Evolutionary conservation across 2,888 invertebrate genomes (phyloP).

Genomic region (Orthosia gothica): DNA sequence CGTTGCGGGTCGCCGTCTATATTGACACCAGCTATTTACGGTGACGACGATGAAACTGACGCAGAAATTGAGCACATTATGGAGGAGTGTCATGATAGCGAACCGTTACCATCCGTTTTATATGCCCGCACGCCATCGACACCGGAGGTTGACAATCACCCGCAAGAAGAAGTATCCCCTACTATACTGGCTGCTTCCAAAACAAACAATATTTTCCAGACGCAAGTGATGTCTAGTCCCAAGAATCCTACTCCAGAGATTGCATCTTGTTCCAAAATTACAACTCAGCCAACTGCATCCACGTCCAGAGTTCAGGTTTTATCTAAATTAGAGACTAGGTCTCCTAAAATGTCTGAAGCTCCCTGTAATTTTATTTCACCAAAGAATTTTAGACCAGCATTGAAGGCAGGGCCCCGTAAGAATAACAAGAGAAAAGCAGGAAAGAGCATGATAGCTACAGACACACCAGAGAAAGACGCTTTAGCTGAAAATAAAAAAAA

Average conservation of each 20-base stretch:
- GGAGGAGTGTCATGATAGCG: constrained; percentile 14
- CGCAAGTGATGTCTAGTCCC: constrained; percentile 8
- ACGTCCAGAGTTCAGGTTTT: constrained; percentile 22
- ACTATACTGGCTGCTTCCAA: constrained; percentile 1
- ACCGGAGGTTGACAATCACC: constrained; percentile 1
- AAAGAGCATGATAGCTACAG: constrained; percentile 12
- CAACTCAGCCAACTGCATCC: constrained; percentile 20
- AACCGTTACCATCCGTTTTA: constrained; percentile 15
- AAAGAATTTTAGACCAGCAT: constrained; percentile 9
- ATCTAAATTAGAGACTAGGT: constrained; percentile 14
- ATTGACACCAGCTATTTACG: neutral
- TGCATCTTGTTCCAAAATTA: constrained; percentile 17
- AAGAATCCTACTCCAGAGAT: constrained; percentile 6
- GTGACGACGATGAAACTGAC: constrained; percentile 15
- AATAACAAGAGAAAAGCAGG: constrained; percentile 8
- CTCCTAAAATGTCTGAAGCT: constrained; percentile 15
- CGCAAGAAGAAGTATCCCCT: constrained; percentile 9
- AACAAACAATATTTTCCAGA: constrained; percentile 2
- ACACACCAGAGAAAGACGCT: neutral
- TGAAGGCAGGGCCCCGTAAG: constrained; percentile 10
- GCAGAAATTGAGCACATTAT: constrained; percentile 19
- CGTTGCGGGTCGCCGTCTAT: constrained; percentile 5
- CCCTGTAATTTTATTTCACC: constrained; percentile 10
- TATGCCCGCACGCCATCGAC: constrained; percentile 9
- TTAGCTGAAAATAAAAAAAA: constrained; percentile 4